Conservation (phyloP, 2,797 vertebrate genomes). For the Sandelia bainsii region DNA sequence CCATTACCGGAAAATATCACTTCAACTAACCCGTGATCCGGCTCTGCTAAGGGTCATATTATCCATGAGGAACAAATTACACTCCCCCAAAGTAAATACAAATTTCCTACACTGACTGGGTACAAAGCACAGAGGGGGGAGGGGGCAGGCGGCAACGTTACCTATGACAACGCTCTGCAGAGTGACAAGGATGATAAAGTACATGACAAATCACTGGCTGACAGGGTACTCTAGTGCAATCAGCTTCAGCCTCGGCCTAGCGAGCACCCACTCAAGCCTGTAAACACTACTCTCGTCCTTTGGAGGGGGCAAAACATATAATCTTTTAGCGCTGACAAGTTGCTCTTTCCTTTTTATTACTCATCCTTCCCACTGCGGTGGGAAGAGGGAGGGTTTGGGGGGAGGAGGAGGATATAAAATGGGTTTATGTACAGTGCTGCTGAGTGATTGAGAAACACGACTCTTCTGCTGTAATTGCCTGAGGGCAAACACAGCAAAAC, state of each 20-base stretch:
- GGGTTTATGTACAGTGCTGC: slow-evolving; percentile 76
- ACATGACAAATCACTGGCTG: slow-evolving; percentile 91
- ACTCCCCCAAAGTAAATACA: slow-evolving; percentile 99
- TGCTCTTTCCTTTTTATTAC: slow-evolving; percentile 85
- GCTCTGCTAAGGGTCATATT: slow-evolving; percentile 99
- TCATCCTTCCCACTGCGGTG: slow-evolving; percentile 76
- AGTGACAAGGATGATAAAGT: slow-evolving; percentile 94
- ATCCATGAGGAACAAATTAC: slow-evolving; percentile 99
- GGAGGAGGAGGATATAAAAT: slow-evolving; percentile 71
- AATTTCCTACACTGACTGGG: slow-evolving; percentile 96
- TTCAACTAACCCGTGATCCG: slow-evolving; percentile 99
- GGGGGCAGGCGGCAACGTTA: slow-evolving; percentile 81
- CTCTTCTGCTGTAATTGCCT: slow-evolving; percentile 81
- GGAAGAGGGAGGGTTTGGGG: slow-evolving; percentile 50
- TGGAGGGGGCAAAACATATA: slow-evolving; percentile 85
- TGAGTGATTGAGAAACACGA: slow-evolving; percentile 81
- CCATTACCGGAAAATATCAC: slow-evolving; percentile 99
- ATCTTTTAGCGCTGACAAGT: slow-evolving; percentile 86
- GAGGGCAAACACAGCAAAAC: slow-evolving; percentile 78
- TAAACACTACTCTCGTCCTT: slow-evolving; percentile 87
- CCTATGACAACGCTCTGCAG: slow-evolving; percentile 85
- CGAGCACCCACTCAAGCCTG: slow-evolving; percentile 85
- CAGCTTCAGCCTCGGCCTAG: slow-evolving; percentile 85
- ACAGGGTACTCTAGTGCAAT: slow-evolving; percentile 86
- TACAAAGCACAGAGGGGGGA: slow-evolving; percentile 83